Evolutionary conservation across 23 tunicate species (phyloP).

Genomic region (Trididemnum miniatum): DNA sequence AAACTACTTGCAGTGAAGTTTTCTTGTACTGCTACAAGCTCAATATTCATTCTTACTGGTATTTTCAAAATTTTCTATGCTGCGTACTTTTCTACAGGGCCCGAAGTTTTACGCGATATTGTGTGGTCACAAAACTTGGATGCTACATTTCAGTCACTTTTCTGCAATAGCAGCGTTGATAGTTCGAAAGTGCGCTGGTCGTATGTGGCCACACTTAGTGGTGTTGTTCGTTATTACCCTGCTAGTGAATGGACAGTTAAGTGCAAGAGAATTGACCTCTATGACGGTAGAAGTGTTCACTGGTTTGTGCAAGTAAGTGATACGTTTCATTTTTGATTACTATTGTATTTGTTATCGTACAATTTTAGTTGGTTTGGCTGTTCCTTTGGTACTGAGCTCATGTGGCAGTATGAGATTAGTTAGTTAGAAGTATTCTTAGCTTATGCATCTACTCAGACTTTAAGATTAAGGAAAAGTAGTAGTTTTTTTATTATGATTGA

Average conservation of each 20-base stretch:
- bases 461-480: no score
- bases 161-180: constrained; percentile 6
- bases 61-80: no score
- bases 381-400: no score
- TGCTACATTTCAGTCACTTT: neutral
- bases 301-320: constrained; percentile 76
- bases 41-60: no score
- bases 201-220: constrained; percentile 60
- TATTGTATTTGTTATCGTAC: no score
- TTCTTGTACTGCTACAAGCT: no score
- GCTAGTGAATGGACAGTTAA: constrained; percentile 41
- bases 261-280: constrained; percentile 38
- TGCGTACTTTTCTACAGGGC: neutral
- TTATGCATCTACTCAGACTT: no score
- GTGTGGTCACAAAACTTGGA: constrained; percentile 53
- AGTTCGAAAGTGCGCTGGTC: constrained; percentile 55
- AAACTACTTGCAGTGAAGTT: no score
- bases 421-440: no score
- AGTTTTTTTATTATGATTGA: no score
- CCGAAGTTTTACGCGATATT: constrained; percentile 53
- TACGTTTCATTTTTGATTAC: neutral
- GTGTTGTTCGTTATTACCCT: constrained; percentile 75
- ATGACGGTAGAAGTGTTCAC: constrained; percentile 34
- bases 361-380: no score
- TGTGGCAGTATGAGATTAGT: no score